Conservation (phyloP, 2,888 invertebrate genomes). For the Epirrhoe tristata region DNA sequence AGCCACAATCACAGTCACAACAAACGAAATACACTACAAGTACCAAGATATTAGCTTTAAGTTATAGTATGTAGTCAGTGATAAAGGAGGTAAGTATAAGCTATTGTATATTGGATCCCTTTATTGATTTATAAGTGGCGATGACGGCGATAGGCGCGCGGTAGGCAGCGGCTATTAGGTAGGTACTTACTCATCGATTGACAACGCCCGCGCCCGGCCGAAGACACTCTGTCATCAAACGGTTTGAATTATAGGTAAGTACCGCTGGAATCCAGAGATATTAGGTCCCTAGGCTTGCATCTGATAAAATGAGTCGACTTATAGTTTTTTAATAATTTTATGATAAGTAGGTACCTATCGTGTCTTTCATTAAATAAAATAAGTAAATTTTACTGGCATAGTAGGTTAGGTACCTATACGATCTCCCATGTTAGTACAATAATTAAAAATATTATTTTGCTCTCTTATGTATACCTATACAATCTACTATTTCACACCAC, state of each 20-base stretch:
- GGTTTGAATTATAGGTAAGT: conserved; percentile 26
- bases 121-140: conserved; percentile 73
- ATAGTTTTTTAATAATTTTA: background rate
- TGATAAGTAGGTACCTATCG: too few relatives aligned
- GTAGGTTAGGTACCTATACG: too few relatives aligned
- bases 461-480: too few relatives aligned
- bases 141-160: conserved; percentile 48
- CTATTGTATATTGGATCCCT: conserved; percentile 49
- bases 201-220: conserved; percentile 20
- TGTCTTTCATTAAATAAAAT: too few relatives aligned
- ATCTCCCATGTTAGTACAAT: too few relatives aligned
- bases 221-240: conserved; percentile 26
- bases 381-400: too few relatives aligned
- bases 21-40: too few relatives aligned
- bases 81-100: conserved; percentile 3
- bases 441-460: too few relatives aligned
- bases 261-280: conserved; percentile 5
- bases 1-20: background rate
- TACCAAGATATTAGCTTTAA: conserved; percentile 13
- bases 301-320: conserved; percentile 16
- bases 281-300: conserved; percentile 15
- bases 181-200: conserved; percentile 11
- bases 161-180: conserved; percentile 17
- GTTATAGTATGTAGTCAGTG: background rate
- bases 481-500: too few relatives aligned